Evolutionary conservation across 1,140 invertebrate species (phyloP).

Genomic region (Bathynomus jamesi): DNA sequence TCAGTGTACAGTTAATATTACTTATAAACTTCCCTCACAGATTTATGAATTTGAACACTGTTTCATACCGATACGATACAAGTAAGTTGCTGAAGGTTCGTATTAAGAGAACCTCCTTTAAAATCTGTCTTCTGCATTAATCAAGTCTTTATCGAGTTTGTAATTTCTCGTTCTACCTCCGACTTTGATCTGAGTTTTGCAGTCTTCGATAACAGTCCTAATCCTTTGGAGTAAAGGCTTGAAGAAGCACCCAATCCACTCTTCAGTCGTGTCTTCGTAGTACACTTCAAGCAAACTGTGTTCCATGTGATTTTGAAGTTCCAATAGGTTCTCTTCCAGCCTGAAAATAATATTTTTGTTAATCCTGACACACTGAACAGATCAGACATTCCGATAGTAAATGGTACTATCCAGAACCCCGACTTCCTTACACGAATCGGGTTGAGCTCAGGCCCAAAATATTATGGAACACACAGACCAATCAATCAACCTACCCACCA

Average conservation of each 20-base stretch:
- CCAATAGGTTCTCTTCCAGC: constrained; percentile 38
- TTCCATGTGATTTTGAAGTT: constrained; percentile 37
- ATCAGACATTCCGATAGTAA: too few species aligned
- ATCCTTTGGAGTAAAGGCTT: constrained; percentile 39
- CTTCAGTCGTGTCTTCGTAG: constrained; percentile 41
- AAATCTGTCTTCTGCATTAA: not conserved
- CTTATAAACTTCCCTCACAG: too few species aligned
- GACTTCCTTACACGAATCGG: too few species aligned
- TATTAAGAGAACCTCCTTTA: too few species aligned
- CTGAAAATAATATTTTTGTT: constrained; percentile 11
- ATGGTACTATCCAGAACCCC: too few species aligned
- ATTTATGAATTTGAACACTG: too few species aligned
- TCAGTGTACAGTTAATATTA: too few species aligned
- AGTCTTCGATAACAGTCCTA: constrained; percentile 31
- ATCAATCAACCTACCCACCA: too few species aligned
- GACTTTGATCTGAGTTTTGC: constrained; percentile 21
- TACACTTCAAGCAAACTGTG: constrained; percentile 40
- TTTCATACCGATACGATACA: too few species aligned
- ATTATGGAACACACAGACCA: too few species aligned
- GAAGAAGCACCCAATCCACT: constrained; percentile 42
- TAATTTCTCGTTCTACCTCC: constrained; percentile 24
- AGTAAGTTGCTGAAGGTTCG: too few species aligned
- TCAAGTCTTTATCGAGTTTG: not conserved
- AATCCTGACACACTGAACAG: not conserved
- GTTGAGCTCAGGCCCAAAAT: too few species aligned